Percentiles rank a stretch among this genome's conserved stretches.
These are phyloP conservation scores for Apolygus lucorum DNA, from an alignment of 1,140 invertebrate genomes.

Conservation along the genomic window DNA sequence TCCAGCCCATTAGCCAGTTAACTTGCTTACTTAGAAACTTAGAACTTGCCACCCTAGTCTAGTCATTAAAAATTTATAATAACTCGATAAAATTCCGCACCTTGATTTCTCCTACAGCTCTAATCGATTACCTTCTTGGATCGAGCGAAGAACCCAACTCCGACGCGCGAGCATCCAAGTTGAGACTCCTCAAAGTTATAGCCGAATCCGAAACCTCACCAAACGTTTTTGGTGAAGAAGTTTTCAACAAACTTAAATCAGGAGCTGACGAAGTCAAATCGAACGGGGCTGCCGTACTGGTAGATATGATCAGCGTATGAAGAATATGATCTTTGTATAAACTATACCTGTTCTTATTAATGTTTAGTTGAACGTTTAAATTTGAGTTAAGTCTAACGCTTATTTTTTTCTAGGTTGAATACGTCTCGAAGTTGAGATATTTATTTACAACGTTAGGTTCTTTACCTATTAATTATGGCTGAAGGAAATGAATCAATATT, in stretches of 20 bases:
- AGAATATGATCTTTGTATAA: too few relatives aligned
- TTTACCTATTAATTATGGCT: too few relatives aligned
- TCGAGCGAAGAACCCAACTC: constrained; percentile 58
- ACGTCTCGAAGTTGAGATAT: too few relatives aligned
- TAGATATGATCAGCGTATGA: not conserved
- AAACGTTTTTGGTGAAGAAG: constrained; percentile 53
- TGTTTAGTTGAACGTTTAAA: too few relatives aligned
- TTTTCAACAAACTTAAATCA: constrained; percentile 25
- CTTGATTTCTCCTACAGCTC: constrained; percentile 46
- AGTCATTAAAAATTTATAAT: not conserved
- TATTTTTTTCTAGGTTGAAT: too few relatives aligned
- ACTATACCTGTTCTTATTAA: too few relatives aligned
- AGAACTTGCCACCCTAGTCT: too few relatives aligned
- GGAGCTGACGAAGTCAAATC: not conserved
- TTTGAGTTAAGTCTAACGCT: too few relatives aligned
- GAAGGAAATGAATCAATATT: too few relatives aligned
- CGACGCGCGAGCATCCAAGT: constrained; percentile 64
- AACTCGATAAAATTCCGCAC: not conserved
- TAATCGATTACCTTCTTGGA: constrained; percentile 67
- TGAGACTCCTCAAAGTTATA: constrained; percentile 55
- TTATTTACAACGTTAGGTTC: too few relatives aligned
- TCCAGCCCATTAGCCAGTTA: too few relatives aligned
- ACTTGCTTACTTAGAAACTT: too few relatives aligned
- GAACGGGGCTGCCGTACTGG: not conserved
- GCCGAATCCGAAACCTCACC: constrained; percentile 46